A percentile compares a stretch with the other conserved stretches of the same genome.
Conservation (phyloP, 2,113 vertebrate genomes). For the Menidia beryllina region DNA sequence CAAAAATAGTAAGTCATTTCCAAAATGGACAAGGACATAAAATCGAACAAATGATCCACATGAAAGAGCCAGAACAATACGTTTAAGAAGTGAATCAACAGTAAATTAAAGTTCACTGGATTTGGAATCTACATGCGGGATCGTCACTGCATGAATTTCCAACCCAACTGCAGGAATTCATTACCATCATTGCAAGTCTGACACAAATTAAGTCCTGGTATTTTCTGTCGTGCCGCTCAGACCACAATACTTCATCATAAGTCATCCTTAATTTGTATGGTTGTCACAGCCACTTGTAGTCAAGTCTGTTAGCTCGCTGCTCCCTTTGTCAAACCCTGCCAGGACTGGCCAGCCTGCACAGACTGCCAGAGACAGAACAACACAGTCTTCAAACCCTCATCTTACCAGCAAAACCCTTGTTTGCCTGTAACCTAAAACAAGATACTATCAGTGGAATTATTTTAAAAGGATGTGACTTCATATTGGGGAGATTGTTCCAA, state of each 20-base stretch:
- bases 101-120: slow-evolving; percentile 41
- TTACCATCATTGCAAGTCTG: slow-evolving; percentile 79
- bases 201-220: slow-evolving; percentile 82
- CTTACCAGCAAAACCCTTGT: slow-evolving; percentile 41
- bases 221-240: slow-evolving; percentile 76
- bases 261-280: slow-evolving; percentile 79
- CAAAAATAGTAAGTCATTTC: slow-evolving; percentile 43
- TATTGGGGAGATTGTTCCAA: not conserved
- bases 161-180: slow-evolving; percentile 79
- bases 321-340: slow-evolving; percentile 72
- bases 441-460: slow-evolving; percentile 23
- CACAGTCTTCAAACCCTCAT: slow-evolving; percentile 53
- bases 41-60: slow-evolving; percentile 56
- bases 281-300: slow-evolving; percentile 73
- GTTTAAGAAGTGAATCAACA: slow-evolving; percentile 35
- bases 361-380: slow-evolving; percentile 47
- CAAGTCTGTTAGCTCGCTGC: slow-evolving; percentile 67
- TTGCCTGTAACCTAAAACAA: slow-evolving; percentile 53
- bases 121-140: slow-evolving; percentile 51
- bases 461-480: not conserved
- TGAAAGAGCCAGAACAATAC: slow-evolving; percentile 40
- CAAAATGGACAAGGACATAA: slow-evolving; percentile 60
- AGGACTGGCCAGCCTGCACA: slow-evolving; percentile 30
- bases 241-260: slow-evolving; percentile 82
- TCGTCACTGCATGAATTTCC: slow-evolving; percentile 68